Evolutionary conservation across 2,888 invertebrate genomes (phyloP), one percentile per base, ranked within the genome.

Genomic region (Epinotia demarniana): DNA sequence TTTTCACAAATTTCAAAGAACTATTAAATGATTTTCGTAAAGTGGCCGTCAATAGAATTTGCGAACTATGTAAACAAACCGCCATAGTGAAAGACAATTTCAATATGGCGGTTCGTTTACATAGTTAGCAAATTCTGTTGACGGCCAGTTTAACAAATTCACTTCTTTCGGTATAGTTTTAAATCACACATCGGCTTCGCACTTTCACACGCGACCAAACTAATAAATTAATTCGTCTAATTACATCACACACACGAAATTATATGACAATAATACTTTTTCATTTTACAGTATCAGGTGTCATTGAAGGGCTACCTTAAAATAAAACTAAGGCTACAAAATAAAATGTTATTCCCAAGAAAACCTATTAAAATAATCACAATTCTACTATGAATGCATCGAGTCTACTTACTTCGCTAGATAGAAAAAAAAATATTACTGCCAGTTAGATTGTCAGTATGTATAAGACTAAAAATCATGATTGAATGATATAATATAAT

Each of bases 201-300:
- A 73, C 68, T 69, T 69, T 57, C 67, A 75, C 72, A 66, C 66
- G 19, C 46, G 55, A 46, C 60, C 63, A 58, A 69, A 75, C 61
- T 18, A 71, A 75, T 75, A 72, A 75, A 72, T 67, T 63, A 72
- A 72, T 62, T 75, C 67, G 55, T 61, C 67, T 62, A 55, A 62
- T 61, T 16, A 72, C 53, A 57, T 27, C 18, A 61, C 66, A 67
- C 75, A 43, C 64, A 61, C 53, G 63, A 58, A 66, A 62, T 72
- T 67, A 75, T 75, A 75, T 75, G 75, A 75, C 67, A 72, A 64
- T 75, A 75, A 75, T 75, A 75, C 75, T 75, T 72, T 69, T 62
- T 72, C 43, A 71, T 39, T 61, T 53, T 27, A 69, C 57, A 49
- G 63, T 62, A 74, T 19, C 53, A 39, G 27, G 18, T 75, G 75